Percentiles rank a stretch among this genome's conserved stretches.
These are phyloP conservation scores for Sylvicapra grimmia DNA, from an alignment of 2,113 vertebrate species.

Conservation along the genomic window DNA sequence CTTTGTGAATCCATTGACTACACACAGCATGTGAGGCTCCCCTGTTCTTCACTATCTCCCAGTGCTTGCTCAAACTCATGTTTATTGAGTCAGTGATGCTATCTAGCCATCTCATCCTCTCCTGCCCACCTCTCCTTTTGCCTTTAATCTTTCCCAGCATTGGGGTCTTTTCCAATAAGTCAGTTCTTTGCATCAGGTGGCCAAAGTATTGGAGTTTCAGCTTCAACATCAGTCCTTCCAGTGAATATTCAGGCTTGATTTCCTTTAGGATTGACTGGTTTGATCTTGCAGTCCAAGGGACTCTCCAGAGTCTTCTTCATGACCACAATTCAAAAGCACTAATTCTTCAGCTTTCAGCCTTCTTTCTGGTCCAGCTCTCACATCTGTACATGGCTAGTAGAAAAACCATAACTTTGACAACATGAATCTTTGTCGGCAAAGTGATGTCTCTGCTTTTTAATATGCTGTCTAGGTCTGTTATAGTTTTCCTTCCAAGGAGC, in stretches of 20 bases:
- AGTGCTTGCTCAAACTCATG: not conserved
- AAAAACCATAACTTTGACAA: not conserved
- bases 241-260: not conserved
- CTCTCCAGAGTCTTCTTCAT: not conserved
- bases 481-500: not conserved
- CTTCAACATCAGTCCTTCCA: not conserved
- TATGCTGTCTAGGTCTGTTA: not conserved
- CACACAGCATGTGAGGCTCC: not conserved
- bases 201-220: not conserved
- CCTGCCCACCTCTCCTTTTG: not conserved
- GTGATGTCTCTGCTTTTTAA: not conserved
- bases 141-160: not conserved
- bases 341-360: not conserved
- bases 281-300: not conserved
- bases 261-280: not conserved
- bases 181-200: not conserved
- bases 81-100: not conserved
- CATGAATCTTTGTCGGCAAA: not conserved
- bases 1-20: not conserved
- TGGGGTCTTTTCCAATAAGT: not conserved
- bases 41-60: not conserved
- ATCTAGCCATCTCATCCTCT: not conserved
- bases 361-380: not conserved
- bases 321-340: not conserved
- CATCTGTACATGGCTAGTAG: not conserved